Conservation (phyloP, 2,888 invertebrate species). For the Lasioglossum figueresi region DNA sequence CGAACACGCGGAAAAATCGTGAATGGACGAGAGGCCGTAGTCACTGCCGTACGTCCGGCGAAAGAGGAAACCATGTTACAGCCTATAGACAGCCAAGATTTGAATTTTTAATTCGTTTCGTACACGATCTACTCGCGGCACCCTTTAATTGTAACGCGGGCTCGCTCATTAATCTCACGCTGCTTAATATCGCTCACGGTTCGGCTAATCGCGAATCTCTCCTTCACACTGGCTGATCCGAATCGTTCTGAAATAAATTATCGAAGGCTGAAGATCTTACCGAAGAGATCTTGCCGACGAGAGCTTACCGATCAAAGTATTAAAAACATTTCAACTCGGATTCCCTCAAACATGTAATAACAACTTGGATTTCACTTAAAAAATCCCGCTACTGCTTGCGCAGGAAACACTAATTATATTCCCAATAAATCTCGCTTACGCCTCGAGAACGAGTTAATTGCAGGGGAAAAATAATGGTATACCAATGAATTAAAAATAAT, state of each 20-base stretch:
- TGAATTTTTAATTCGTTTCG: constrained; percentile 37
- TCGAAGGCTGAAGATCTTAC: background rate
- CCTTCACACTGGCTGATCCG: background rate
- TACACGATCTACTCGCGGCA: background rate
- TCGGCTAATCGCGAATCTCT: background rate
- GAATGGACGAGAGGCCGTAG: constrained; percentile 55
- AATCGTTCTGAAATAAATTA: background rate
- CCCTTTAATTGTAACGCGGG: constrained; percentile 16
- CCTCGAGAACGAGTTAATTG: background rate
- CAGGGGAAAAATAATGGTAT: background rate
- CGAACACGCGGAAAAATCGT: constrained; percentile 53
- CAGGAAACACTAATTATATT: background rate
- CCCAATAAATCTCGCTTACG: background rate
- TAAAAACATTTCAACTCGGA: background rate
- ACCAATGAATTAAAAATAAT: background rate
- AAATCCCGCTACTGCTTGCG: background rate
- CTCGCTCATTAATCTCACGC: constrained; percentile 31
- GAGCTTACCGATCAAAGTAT: no score
- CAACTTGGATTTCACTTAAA: background rate
- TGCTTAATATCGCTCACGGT: background rate
- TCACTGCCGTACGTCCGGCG: constrained; percentile 19
- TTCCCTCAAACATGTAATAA: background rate
- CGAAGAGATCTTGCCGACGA: no score
- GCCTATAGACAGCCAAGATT: constrained; percentile 19
- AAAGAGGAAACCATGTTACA: constrained; percentile 44